phyloP scores from a whole-genome alignment of 2,797 vertebrate genomes.

The Orestias chungarensis region DNA sequence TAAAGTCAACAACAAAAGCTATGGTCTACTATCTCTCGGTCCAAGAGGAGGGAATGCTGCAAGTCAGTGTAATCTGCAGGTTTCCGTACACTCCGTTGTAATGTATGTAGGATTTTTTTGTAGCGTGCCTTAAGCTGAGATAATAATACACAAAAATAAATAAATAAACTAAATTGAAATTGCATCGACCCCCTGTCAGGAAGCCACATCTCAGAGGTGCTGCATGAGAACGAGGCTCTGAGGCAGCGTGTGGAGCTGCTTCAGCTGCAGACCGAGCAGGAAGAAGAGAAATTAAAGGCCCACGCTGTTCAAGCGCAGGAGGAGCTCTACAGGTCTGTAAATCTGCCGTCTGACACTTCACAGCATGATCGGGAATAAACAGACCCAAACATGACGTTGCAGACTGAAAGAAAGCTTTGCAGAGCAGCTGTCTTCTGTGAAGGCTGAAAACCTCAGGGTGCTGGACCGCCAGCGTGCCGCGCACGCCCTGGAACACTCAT shows the following conservation, averaged over 20 bases:
- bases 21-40: no score
- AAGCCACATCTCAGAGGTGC: conserved; percentile 81
- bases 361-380: neutral
- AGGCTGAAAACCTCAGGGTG: conserved; percentile 82
- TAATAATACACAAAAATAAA: no score
- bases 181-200: conserved; percentile 30
- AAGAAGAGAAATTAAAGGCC: conserved; percentile 75
- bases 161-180: no score
- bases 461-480: conserved; percentile 81
- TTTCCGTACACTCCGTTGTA: no score
- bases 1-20: no score
- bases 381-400: accelerated
- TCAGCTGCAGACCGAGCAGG: conserved; percentile 75
- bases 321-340: conserved; percentile 81
- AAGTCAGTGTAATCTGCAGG: no score
- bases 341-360: accelerated
- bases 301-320: conserved; percentile 68
- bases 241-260: conserved; percentile 77
- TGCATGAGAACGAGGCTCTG: conserved; percentile 86
- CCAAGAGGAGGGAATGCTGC: no score
- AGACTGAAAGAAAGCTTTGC: conserved; percentile 80
- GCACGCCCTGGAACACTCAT: conserved; percentile 86
- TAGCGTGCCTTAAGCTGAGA: no score
- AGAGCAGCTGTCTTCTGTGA: conserved; percentile 80
- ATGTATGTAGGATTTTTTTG: no score